Base-by-base conservation (phyloP, 2,113 vertebrate genomes). In the Montifringilla adamsi region DNA sequence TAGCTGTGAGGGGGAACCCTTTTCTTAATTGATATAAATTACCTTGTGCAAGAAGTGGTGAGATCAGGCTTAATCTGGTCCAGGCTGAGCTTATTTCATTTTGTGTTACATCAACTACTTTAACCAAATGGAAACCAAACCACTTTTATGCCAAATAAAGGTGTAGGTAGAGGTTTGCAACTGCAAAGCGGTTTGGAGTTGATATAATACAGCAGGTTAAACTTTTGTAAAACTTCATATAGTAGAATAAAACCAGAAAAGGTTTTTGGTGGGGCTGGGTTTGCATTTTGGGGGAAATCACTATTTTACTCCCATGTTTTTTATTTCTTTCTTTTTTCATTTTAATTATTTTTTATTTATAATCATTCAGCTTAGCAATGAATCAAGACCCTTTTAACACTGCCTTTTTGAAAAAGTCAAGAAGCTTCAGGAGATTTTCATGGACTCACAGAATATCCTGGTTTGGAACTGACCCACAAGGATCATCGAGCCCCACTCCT, bases 11-110 rank as follows among this genome's bases (percentile, higher is more conserved):
- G 46, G 28, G 30, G 28, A 93, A 58, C 52, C 6, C 19, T 67
- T 91, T 75, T 47, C 70, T 76, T 69, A 83, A 93, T 23, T 41
- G 46, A 50, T 56, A 84, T 15, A 84, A 93, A 93, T 75, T 84
- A 87, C 56, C 56, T 84, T 37, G 47, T 33, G 58, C 55, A 93
- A 69, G 47, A 79, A 80, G 46, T 35, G 31, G 37, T 59, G 82
- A 88, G 55, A 58, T 80, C 23, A 39, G n/a, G 39, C 28, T 83
- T 76, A 44, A 35, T 58, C 58, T 91, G 43, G 69, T 55, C 35
- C 60, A 63, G 52, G 33, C 46, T 37, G 20, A 62, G 23, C 18
- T 93, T 69, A 64, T 60, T 90, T 93, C 62, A 69, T 12, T 74
- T 76, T 80, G 41, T 44, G 41, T 58, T 82, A 68, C 41, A 72